These are phyloP conservation scores for Hylaeus anthracinus DNA, from an alignment of 1,140 invertebrate genomes.

Conservation along the genomic window DNA sequence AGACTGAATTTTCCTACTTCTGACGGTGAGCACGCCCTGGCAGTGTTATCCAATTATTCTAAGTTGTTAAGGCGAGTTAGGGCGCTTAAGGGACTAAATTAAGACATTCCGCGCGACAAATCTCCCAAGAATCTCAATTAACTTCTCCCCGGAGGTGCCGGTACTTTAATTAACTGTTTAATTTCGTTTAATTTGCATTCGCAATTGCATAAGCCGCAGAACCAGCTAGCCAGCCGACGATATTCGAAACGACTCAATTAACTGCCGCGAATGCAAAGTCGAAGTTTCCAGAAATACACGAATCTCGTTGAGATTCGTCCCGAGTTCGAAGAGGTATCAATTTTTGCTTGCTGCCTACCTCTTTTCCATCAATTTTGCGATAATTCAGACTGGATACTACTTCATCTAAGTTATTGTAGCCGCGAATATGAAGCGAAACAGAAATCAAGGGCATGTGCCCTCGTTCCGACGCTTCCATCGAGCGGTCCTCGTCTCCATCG, in stretches of 20 bases:
- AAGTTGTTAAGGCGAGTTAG: slow-evolving; percentile 82
- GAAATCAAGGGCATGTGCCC: too few relatives aligned
- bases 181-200: slow-evolving; percentile 80
- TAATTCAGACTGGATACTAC: too few relatives aligned
- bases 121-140: slow-evolving; percentile 82
- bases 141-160: slow-evolving; percentile 70
- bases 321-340: neutral
- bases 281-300: neutral
- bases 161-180: slow-evolving; percentile 81
- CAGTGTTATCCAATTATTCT: slow-evolving; percentile 81
- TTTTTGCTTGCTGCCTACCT: too few relatives aligned
- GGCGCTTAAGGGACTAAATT: slow-evolving; percentile 81
- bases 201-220: slow-evolving; percentile 71
- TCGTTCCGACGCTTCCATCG: too few relatives aligned
- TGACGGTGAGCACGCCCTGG: slow-evolving; percentile 54
- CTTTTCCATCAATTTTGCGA: neutral
- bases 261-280: slow-evolving; percentile 24
- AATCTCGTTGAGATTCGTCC: neutral
- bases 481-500: neutral
- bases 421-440: too few relatives aligned
- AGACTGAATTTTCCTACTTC: slow-evolving; percentile 63
- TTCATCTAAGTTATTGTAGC: too few relatives aligned
- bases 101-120: slow-evolving; percentile 82
- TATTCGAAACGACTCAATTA: slow-evolving; percentile 43
- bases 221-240: slow-evolving; percentile 15